Evolutionary conservation across 2,888 invertebrate species (phyloP), one percentile per base, ranked within the genome.

Genomic region (Erebia palarica): DNA sequence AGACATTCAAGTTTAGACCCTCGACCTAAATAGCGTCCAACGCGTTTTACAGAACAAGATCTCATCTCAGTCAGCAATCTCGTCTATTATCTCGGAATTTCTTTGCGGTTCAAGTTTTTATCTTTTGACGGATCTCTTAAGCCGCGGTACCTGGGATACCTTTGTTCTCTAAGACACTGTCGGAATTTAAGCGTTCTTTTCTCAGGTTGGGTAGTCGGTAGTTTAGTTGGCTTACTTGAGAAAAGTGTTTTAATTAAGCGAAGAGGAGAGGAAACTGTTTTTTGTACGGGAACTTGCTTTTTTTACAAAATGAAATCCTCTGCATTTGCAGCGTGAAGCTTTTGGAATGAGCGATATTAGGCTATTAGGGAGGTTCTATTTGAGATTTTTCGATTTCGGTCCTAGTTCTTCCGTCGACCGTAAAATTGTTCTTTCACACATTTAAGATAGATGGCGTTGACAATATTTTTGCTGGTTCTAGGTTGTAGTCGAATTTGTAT

Each of bases 101-200:
- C 64, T 68, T 69, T 69, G 69, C 64, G 64, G 58, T 69, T 55
- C 60, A 68, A 71, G 63, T 67, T 71, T 71, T 71, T 71, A 71
- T 71, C 71, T 68, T 71, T 63, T 42, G 53, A 51, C 65, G 68
- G 60, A 71, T 71, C 65, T 68, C 51, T 68, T 65, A 63, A 69
- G 69, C 58, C 57, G 16, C 65, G 59, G 65, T 65, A 65, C 65
- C 65, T 60, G 51, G 59, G 58, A 65, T 44, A 69, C 69, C 69
- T 59, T 64, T 69, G 69, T 69, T 69, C 65, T 65, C 14, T 18
- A 47, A 16, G 64, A 65, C 49, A 51, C 21, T 21, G 65, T 51
- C 8, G 64, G 49, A 57, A 59, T 65, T 58, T 58, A 58, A 58
- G 21, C 63, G 57, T 69, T 64, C 53, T 51, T 69, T 69, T 68